Evolutionary conservation across 2,888 invertebrate genomes (phyloP), one percentile per base, ranked within the genome.

Genomic region (Sarcophaga subvicina): DNA sequence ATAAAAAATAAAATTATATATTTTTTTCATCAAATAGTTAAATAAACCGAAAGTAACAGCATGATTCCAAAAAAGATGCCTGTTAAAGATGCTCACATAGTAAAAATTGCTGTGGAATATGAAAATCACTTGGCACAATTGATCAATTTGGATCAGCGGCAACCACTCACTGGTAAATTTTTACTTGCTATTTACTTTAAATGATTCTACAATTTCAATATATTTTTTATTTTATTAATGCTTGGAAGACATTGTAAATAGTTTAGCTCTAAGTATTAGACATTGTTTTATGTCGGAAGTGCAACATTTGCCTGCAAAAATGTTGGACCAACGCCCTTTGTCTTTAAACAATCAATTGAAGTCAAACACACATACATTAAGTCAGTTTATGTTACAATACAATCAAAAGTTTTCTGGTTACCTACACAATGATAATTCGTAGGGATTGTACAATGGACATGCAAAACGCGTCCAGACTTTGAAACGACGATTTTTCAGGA

Each of bases 81-180:
- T 91, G 95, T 96, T 90, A 97, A 97, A 93, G 97, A 97, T 93
- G 95, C 97, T 6, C 97, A 96, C 91, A 97, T 97, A 90, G 97
- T 98, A 14, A 98, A 98, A 94, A 98, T 98, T 90, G 98, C 98
- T 80, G 98, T 98, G 89, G 96, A 98, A 94, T 96, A 97, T 95
- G 95, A 95, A 75, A 94, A 94, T 86, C 94, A 95, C 64, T 96
- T 96, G 90, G 97, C 97, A 91, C 96, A 96, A 89, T 94, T 98
- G 87, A 97, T 97, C 88, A 97, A 97, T 94, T 97, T 98, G 90
- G 97, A 98, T 94, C 98, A 98, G 94, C 97, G 97, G 90, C 97
- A 98, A 91, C 98, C 98, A 59, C 94, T 98, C 81, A 96, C 97
- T 82, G 97, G 93, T 93, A 90, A 86, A 89, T 67, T 59, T 20